Conservation (phyloP, 2,888 invertebrate species). For the Vanessa cardui region DNA sequence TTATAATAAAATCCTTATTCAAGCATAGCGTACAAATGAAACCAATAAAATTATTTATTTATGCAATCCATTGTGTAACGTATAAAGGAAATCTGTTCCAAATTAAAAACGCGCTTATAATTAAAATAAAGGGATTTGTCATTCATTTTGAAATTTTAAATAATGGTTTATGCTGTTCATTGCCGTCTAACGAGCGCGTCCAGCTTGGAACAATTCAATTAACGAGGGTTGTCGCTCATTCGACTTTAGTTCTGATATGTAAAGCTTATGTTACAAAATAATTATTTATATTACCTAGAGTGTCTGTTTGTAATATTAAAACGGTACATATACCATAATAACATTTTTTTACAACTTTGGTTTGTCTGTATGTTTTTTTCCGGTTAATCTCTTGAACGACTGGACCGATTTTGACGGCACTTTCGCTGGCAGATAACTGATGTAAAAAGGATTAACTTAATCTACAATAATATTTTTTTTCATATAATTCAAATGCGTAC, state of each 20-base stretch:
- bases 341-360: too few species aligned
- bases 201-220: conserved; percentile 25
- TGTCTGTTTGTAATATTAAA: too few species aligned
- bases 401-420: too few species aligned
- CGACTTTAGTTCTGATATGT: not conserved
- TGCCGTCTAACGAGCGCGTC: conserved; percentile 23
- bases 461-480: too few species aligned
- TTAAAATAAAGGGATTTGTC: conserved; percentile 33
- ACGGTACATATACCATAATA: too few species aligned
- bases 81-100: conserved; percentile 19
- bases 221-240: conserved; percentile 15
- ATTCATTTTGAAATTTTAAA: conserved; percentile 9
- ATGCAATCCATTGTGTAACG: conserved; percentile 13
- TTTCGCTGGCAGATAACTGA: too few species aligned
- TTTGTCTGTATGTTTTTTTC: too few species aligned
- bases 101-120: conserved; percentile 37
- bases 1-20: not conserved
- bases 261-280: too few species aligned
- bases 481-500: too few species aligned
- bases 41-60: not conserved
- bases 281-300: too few species aligned
- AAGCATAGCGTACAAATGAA: conserved; percentile 4
- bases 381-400: too few species aligned
- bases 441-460: too few species aligned
- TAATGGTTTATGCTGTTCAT: conserved; percentile 23